Percentiles rank a stretch among this genome's conserved stretches.
These are phyloP conservation scores for Heteromormyrus szaboi DNA, from an alignment of 2,797 vertebrate species.

Conservation along the genomic window DNA sequence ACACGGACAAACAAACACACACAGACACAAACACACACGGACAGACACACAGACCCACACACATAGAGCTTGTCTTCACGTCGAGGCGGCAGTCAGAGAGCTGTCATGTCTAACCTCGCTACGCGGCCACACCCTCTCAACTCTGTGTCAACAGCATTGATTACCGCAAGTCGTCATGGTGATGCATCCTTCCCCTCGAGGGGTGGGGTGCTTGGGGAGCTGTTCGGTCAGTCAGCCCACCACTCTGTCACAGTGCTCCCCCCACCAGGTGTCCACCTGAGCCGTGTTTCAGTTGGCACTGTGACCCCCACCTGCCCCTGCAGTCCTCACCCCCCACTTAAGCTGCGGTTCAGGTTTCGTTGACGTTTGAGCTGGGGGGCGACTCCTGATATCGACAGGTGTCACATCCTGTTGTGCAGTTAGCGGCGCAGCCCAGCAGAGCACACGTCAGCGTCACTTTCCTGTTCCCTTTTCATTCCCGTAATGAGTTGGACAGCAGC, in stretches of 20 bases:
- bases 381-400: neutral
- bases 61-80: neutral
- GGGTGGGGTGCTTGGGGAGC: neutral
- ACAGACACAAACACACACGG: too few relatives aligned
- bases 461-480: neutral
- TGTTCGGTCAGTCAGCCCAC: neutral
- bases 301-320: neutral
- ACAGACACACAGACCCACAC: too few relatives aligned
- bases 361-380: neutral
- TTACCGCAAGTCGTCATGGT: neutral
- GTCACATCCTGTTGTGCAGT: constrained; percentile 9
- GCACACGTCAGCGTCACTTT: neutral
- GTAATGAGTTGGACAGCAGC: neutral
- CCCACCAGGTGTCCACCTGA: neutral
- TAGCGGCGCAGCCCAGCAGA: neutral
- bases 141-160: neutral
- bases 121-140: neutral
- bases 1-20: too few relatives aligned
- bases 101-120: neutral
- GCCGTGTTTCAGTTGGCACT: neutral
- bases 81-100: too few relatives aligned
- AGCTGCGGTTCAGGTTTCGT: constrained; percentile 2
- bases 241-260: neutral
- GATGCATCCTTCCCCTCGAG: neutral
- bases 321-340: neutral